Evolutionary conservation across 1,140 invertebrate genomes (phyloP).

Genomic region (Cyrtorhinus lividipennis): DNA sequence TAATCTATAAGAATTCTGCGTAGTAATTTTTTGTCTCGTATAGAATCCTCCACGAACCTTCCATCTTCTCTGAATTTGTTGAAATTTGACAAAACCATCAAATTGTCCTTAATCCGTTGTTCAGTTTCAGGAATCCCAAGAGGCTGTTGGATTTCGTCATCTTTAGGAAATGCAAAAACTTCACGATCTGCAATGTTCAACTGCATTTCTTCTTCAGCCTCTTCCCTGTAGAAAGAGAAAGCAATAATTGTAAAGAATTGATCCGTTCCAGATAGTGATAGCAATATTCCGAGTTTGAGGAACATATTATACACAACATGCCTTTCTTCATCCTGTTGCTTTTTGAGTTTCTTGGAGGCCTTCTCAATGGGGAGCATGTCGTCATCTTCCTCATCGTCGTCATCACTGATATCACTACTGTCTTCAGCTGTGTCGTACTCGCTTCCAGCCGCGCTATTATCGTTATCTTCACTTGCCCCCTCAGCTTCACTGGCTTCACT

Average conservation of each 20-base stretch:
- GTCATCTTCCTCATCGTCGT: conserved; percentile 36
- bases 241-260: conserved; percentile 17
- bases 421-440: conserved; percentile 34
- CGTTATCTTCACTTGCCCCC: conserved; percentile 24
- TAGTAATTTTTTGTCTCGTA: too few species aligned
- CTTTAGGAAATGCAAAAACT: conserved; percentile 56
- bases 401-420: conserved; percentile 35
- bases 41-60: conserved; percentile 31
- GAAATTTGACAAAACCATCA: conserved; percentile 80
- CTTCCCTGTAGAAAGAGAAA: conserved; percentile 36
- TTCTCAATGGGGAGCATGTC: conserved; percentile 76
- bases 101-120: conserved; percentile 79
- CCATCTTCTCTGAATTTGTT: conserved; percentile 57
- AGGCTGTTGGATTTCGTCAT: conserved; percentile 53
- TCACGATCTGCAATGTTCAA: conserved; percentile 58
- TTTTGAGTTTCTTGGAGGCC: conserved; percentile 62
- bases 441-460: conserved; percentile 26
- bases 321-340: conserved; percentile 51
- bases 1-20: not conserved
- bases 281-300: too few species aligned
- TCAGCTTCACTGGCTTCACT: conserved; percentile 26
- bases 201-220: conserved; percentile 60
- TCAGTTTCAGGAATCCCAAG: conserved; percentile 70
- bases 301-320: conserved; percentile 26
- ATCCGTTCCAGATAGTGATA: too few species aligned